Conservation (phyloP, 92 coral and sea anemone genomes). For the Nematostella vectensis region DNA sequence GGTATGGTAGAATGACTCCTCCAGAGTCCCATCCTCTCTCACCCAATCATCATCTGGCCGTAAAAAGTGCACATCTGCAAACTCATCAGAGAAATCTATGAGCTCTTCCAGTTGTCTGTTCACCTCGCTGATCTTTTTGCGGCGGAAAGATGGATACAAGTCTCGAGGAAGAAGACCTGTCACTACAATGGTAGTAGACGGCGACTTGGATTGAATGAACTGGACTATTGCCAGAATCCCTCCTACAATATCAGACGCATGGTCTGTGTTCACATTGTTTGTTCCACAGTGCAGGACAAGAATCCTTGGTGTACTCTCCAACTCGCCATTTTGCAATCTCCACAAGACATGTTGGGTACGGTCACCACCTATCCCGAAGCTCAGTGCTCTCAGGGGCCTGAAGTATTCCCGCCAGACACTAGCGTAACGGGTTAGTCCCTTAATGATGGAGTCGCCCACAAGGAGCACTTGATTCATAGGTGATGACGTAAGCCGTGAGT, state of each 20-base stretch:
- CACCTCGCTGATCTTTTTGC: slow-evolving; percentile 55
- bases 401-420: slow-evolving; percentile 77
- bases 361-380: slow-evolving; percentile 94
- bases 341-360: slow-evolving; percentile 93
- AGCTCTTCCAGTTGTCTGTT: slow-evolving; percentile 67
- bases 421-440: slow-evolving; percentile 86
- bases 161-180: slow-evolving; percentile 87
- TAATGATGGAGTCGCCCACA: slow-evolving; percentile 85
- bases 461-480: slow-evolving; percentile 44
- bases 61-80: slow-evolving; percentile 63
- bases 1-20: slow-evolving; percentile 60
- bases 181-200: slow-evolving; percentile 46
- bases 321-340: slow-evolving; percentile 87
- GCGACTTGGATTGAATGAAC: slow-evolving; percentile 45
- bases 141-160: slow-evolving; percentile 41
- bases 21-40: slow-evolving; percentile 56
- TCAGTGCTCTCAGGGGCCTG: slow-evolving; percentile 57
- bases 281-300: slow-evolving; percentile 93
- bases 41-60: slow-evolving; percentile 91
- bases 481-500: slow-evolving; percentile 30
- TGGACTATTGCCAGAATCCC: slow-evolving; percentile 89
- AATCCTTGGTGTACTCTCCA: slow-evolving; percentile 70
- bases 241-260: slow-evolving; percentile 67
- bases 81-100: slow-evolving; percentile 78
- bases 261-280: slow-evolving; percentile 76